Evolutionary conservation across 2,797 vertebrate species (phyloP).

Genomic region (Onychomys leucogaster): DNA sequence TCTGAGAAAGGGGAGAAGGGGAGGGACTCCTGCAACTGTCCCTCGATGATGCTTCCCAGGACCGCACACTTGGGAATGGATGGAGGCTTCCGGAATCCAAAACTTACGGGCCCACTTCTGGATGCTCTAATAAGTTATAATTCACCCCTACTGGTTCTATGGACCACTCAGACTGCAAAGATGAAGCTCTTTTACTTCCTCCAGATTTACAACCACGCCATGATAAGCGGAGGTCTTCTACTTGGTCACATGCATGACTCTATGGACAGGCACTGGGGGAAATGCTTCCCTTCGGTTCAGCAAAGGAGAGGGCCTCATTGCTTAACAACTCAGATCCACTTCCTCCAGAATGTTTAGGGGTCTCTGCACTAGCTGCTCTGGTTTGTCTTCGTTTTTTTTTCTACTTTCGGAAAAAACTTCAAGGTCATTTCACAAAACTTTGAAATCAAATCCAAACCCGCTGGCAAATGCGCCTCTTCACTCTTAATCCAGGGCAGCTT

Average conservation of each 20-base stretch:
- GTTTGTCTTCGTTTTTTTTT: conserved; percentile 54
- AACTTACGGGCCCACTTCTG: conserved; percentile 70
- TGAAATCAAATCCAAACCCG: neutral
- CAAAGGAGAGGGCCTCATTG: neutral
- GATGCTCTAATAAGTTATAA: neutral
- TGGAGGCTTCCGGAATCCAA: conserved; percentile 70
- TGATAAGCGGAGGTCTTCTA: neutral
- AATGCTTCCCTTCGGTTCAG: neutral
- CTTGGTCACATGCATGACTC: neutral
- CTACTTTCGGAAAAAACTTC: conserved; percentile 23
- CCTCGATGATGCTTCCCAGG: conserved; percentile 34
- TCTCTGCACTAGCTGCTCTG: neutral
- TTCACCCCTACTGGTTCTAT: neutral
- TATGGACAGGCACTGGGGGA: neutral
- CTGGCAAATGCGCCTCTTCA: neutral
- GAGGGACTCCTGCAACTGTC: conserved; percentile 47
- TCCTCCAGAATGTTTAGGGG: neutral
- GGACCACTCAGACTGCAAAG: neutral
- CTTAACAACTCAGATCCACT: neutral
- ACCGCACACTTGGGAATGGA: conserved; percentile 73
- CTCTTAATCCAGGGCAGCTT: neutral
- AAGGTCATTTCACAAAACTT: conserved; percentile 59
- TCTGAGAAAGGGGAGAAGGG: neutral
- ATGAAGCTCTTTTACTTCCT: neutral
- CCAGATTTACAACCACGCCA: neutral